Evolutionary conservation across 2,113 vertebrate genomes (phyloP), one percentile per base, ranked within the genome.

Genomic region (Macquaria ambigua): DNA sequence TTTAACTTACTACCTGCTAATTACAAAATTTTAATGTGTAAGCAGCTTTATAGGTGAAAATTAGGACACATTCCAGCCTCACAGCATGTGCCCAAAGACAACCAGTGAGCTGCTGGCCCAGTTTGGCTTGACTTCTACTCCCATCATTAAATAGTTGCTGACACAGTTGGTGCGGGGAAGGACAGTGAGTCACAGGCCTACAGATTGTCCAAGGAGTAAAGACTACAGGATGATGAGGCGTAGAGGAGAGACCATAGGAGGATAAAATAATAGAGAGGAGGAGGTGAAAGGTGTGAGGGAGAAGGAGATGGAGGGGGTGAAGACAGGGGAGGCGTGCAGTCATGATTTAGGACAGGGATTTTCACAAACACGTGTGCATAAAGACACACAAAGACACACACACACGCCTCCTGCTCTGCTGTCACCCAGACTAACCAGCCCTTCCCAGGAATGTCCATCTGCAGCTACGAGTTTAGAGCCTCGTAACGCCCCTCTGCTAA

Each of bases 381-480:
- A 31, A 5, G 34, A 34, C 34, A 34, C 61, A 37, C 52, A 76
- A 74, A 77, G 23, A 86, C 58, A 81, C 81, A 73, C 81, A 73
- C 76, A 74, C 59, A 64, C 20, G 53, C 28, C 55, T 79, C 52
- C 28, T 67, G 48, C 15, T 74, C 62, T 74, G 79, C 82, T 85
- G 90, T 91, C 88, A 87, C 20, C 73, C 76, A 41, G 81, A 88
- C 89, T 85, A 91, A 92, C 87, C 93, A 94, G 94, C 93, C 94
- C 94, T 88, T 85, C 72, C 11, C 88, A 87, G 94, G 95, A 95
- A 96, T 96, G 94, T 90, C 93, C 92, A 94, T 87, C 90, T 94
- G 93, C 85, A 95, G 80, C 73, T 14, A 31, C 39, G 46, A 70
- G 31, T 84, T 83, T 55, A 81, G 71, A 74, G 82, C 83, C 77